Base-by-base conservation (phyloP, 1,140 invertebrate genomes). In the Bombus turneri region DNA sequence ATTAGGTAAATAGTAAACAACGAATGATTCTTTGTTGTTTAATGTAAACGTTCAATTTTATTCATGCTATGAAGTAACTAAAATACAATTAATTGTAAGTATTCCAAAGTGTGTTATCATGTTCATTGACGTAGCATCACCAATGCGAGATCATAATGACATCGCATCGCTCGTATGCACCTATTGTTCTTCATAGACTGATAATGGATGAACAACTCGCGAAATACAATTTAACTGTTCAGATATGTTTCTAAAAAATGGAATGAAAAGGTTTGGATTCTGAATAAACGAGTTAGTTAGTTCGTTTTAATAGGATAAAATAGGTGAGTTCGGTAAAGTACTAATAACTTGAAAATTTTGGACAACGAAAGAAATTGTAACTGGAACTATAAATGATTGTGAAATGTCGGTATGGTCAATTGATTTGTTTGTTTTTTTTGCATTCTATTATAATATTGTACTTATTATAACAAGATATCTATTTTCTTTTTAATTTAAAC, bases 61-160 rank as follows among this genome's bases (percentile, higher is more conserved):
- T 68, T 18, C 22, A 5, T 34, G 64, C n/a, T n/a, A 13, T 15
- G 62, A 15, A n/a, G 6, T 41, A 13, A 72, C 28, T 41, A n/a
- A 41, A 41, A n/a, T 41, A 41, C 69, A n/a, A 9, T 13, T 53
- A 53, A 53, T 53, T 22, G 47, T 53, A 53, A 22, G 18, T 72
- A 41, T 13, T 41, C 2, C 12, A n/a, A n/a, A 34, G 31, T 9
- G 31, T 22, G 37, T 75, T 28, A 37, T 28, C 34, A 75, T 22
- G 47, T 75, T 75, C 73, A 75, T 75, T 75, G 74, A 75, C 34
- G 74, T 4, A 75, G 25, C 31, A 5, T 75, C 47, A 28, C 25
- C 4, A 10, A 28, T 34, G 31, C 9, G 41, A 43, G 22, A 74
- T 34, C 31, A 6, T n/a, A 37, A 37, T 25, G 34, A 68, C 34